A percentile compares a stretch with the other conserved stretches of the same genome.
These are phyloP conservation scores for Nephila pilipes DNA, from an alignment of 1,140 invertebrate species.

Conservation along the genomic window DNA sequence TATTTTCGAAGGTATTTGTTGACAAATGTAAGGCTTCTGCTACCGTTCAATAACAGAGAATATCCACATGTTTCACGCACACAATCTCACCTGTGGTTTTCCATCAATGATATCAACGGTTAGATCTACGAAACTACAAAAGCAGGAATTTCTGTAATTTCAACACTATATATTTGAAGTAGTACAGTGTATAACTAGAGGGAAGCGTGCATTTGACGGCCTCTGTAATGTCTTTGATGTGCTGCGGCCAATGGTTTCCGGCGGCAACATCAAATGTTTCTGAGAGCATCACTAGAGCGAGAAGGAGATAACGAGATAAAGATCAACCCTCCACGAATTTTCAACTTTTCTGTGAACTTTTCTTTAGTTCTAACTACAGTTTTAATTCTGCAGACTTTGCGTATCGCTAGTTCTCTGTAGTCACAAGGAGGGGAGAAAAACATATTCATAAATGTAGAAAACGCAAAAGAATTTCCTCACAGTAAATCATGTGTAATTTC, in stretches of 20 bases:
- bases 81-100: conserved; percentile 1
- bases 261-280: conserved; percentile 48
- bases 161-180: not conserved
- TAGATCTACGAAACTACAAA: conserved; percentile 1
- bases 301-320: conserved; percentile 50
- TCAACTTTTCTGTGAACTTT: not conserved
- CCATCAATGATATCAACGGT: not conserved
- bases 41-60: not conserved
- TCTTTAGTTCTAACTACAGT: too few relatives aligned
- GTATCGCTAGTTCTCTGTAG: too few relatives aligned
- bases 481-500: too few relatives aligned
- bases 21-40: not conserved
- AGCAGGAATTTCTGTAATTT: conserved; percentile 1
- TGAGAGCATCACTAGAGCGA: not conserved
- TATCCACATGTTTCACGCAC: not conserved
- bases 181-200: too few relatives aligned
- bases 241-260: not conserved
- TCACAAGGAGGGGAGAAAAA: too few relatives aligned
- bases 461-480: too few relatives aligned
- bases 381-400: too few relatives aligned
- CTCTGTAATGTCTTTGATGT: conserved; percentile 38
- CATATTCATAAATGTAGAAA: too few relatives aligned
- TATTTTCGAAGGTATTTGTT: too few relatives aligned
- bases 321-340: conserved; percentile 2
- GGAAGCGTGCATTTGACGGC: not conserved